A percentile compares a stretch with the other conserved stretches of the same genome.
Conservation (phyloP, 2,888 invertebrate genomes). For the Copidosoma aretas region DNA sequence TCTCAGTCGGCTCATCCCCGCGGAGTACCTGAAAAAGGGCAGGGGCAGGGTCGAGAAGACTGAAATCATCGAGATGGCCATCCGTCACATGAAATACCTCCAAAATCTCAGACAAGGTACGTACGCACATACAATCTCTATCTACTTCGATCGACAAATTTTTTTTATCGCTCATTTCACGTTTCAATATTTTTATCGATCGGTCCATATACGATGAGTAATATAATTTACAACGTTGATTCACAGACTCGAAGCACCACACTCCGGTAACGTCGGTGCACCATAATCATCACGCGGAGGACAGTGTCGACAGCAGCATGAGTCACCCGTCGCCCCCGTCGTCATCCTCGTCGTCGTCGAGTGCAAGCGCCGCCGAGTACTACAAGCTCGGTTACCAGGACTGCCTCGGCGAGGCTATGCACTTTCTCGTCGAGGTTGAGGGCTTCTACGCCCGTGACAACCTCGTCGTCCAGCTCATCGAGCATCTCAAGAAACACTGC, state of each 20-base stretch:
- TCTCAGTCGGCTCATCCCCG: conserved; percentile 89
- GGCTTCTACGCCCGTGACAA: conserved; percentile 82
- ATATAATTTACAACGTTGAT: not conserved
- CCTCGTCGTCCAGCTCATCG: conserved; percentile 79
- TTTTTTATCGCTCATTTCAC: too few relatives aligned
- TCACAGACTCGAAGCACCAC: conserved; percentile 31
- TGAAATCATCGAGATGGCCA: conserved; percentile 98
- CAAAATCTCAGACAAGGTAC: conserved; percentile 69
- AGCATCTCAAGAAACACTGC: conserved; percentile 84
- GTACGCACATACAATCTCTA: too few relatives aligned
- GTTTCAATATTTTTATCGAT: too few relatives aligned
- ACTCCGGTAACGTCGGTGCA: conserved; percentile 24
- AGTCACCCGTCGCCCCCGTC: conserved; percentile 51
- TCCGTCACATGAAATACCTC: conserved; percentile 89
- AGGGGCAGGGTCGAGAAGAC: conserved; percentile 96
- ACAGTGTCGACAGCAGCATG: conserved; percentile 57
- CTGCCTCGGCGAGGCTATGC: conserved; percentile 87
- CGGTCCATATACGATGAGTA: too few relatives aligned
- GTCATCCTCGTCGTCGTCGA: conserved; percentile 8
- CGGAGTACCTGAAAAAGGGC: conserved; percentile 92
- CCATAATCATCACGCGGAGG: conserved; percentile 52
- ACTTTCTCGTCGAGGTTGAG: conserved; percentile 86
- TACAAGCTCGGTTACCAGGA: conserved; percentile 89
- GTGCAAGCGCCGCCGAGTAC: conserved; percentile 62
- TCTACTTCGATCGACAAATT: too few relatives aligned